A percentile compares a stretch with the other conserved stretches of the same genome.
These are phyloP conservation scores for Oscheius sp. DNA, from an alignment of 2,888 invertebrate species.

Conservation along the genomic window DNA sequence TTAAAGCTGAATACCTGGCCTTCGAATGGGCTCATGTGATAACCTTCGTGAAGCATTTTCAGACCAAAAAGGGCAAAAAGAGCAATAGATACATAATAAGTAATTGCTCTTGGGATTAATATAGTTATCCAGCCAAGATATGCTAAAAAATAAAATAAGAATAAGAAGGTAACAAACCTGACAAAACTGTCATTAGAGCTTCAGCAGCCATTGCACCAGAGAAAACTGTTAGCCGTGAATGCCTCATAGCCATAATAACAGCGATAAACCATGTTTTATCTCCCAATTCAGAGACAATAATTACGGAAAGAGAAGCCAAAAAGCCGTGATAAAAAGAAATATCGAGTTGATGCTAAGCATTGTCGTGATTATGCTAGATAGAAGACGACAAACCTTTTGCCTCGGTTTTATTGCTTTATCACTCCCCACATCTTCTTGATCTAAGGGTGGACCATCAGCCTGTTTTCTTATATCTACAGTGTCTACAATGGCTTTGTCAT, in stretches of 20 bases:
- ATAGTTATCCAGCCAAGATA: constrained; percentile 93
- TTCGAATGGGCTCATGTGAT: constrained; percentile 76
- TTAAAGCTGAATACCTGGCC: constrained; percentile 75
- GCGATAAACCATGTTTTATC: constrained; percentile 97
- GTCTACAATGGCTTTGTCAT: constrained; percentile 25
- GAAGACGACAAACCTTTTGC: neutral
- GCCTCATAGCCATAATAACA: constrained; percentile 98
- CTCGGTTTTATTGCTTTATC: neutral
- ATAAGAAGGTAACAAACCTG: too few relatives aligned
- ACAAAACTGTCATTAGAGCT: constrained; percentile 70
- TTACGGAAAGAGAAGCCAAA: constrained; percentile 91
- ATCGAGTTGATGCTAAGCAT: constrained; percentile 36
- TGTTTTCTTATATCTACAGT: constrained; percentile 25
- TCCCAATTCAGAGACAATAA: constrained; percentile 94
- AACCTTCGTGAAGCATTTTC: constrained; percentile 94
- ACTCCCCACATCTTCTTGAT: constrained; percentile 28
- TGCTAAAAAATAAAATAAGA: constrained; percentile 75
- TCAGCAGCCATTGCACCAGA: constrained; percentile 90
- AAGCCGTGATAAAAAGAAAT: constrained; percentile 74
- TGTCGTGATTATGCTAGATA: too few relatives aligned
- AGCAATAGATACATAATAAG: constrained; percentile 92
- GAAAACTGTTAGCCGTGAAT: constrained; percentile 82
- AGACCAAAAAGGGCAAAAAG: constrained; percentile 95
- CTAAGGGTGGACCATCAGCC: constrained; percentile 27
- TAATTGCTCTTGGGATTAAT: constrained; percentile 88